A percentile compares a stretch with the other conserved stretches of the same genome.
Conservation (phyloP, 1,140 invertebrate genomes). For the Bombus sibiricus region DNA sequence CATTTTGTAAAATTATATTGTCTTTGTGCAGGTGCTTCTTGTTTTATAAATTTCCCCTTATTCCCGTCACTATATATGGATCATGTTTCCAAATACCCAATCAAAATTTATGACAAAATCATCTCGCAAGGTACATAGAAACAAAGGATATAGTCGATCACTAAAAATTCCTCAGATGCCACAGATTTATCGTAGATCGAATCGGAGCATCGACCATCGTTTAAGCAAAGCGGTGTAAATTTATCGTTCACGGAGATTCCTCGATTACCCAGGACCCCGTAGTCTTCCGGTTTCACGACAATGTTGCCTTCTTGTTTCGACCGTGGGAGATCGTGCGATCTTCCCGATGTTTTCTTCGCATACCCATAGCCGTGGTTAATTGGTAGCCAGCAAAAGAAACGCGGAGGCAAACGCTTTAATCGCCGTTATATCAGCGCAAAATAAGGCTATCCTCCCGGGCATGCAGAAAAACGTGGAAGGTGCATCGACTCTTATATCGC, state of each 20-base stretch:
- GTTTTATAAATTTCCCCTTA: too few relatives aligned
- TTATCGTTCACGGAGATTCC: conserved; percentile 17
- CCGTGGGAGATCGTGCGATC: conserved; percentile 64
- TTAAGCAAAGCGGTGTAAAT: not conserved
- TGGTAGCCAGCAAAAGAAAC: conserved; percentile 57
- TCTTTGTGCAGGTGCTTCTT: too few relatives aligned
- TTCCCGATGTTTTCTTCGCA: conserved; percentile 44
- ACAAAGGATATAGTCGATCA: too few relatives aligned
- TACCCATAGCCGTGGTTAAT: conserved; percentile 56
- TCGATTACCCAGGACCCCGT: not conserved
- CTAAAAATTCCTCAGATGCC: not conserved
- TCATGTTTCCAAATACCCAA: too few relatives aligned
- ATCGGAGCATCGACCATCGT: not conserved
- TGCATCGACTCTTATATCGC: conserved; percentile 54
- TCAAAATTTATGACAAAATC: too few relatives aligned
- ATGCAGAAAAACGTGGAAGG: conserved; percentile 14
- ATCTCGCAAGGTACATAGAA: too few relatives aligned
- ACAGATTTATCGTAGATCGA: not conserved
- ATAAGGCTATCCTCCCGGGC: conserved; percentile 39
- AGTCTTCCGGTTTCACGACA: conserved; percentile 67
- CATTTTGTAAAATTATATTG: too few relatives aligned
- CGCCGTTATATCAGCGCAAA: conserved; percentile 63
- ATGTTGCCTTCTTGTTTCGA: conserved; percentile 47
- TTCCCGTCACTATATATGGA: too few relatives aligned
- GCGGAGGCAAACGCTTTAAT: conserved; percentile 55